Conservation (phyloP, 2,888 invertebrate species). For the Eilema griseolum region DNA sequence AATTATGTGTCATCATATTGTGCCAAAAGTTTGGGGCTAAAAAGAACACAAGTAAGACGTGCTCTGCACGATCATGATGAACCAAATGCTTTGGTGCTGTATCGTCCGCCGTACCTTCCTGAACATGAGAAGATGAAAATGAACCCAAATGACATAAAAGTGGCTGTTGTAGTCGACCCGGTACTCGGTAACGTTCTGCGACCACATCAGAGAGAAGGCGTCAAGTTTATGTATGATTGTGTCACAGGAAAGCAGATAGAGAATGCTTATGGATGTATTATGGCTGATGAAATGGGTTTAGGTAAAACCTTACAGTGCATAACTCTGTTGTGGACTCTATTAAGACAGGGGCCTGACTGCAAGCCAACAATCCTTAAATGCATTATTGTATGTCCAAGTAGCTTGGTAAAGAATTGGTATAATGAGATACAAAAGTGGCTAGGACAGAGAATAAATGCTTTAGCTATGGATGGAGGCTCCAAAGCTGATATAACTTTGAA, state of each 20-base stretch:
- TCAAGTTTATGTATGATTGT: slow-evolving; percentile 99
- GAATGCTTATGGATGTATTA: slow-evolving; percentile 97
- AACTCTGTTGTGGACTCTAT: slow-evolving; percentile 96
- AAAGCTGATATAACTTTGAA: slow-evolving; percentile 95
- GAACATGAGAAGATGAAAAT: slow-evolving; percentile 95
- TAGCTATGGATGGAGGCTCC: slow-evolving; percentile 95
- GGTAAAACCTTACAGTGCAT: slow-evolving; percentile 99
- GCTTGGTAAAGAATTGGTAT: slow-evolving; percentile 99
- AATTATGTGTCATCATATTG: slow-evolving; percentile 93
- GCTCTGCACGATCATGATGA: slow-evolving; percentile 97
- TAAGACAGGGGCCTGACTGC: slow-evolving; percentile 97
- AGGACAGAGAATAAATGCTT: slow-evolving; percentile 91
- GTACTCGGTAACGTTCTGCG: slow-evolving; percentile 94
- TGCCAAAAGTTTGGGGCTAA: slow-evolving; percentile 93
- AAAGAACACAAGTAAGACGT: slow-evolving; percentile 87
- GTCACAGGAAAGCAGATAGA: slow-evolving; percentile 97
- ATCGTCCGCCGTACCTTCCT: slow-evolving; percentile 93
- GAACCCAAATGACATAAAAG: slow-evolving; percentile 89
- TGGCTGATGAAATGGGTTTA: slow-evolving; percentile 99
- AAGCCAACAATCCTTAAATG: slow-evolving; percentile 96
- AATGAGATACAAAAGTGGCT: slow-evolving; percentile 99
- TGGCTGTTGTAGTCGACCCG: slow-evolving; percentile 99
- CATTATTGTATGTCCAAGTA: slow-evolving; percentile 98
- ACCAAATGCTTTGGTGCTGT: slow-evolving; percentile 96
- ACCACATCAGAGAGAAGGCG: slow-evolving; percentile 99